Evolutionary conservation across 2,888 invertebrate species (phyloP).

Genomic region (Nephrotoma flavescens): DNA sequence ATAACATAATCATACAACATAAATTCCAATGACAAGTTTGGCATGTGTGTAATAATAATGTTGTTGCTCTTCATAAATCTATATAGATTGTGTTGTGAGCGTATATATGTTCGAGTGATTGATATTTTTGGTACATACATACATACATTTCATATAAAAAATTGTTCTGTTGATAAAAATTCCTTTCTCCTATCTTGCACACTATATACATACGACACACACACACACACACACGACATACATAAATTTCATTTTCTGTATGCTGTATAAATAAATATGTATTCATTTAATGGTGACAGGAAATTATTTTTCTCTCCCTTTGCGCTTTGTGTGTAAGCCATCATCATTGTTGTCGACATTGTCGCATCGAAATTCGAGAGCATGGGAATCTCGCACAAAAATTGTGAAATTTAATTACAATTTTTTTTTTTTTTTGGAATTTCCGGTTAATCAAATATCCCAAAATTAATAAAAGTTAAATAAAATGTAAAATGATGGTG

Average conservation of each 20-base stretch:
- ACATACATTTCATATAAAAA: neutral
- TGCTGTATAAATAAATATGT: neutral
- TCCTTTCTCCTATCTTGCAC: neutral
- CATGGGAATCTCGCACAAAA: neutral
- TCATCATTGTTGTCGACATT: neutral
- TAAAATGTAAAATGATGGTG: neutral
- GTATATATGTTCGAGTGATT: neutral
- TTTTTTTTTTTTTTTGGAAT: neutral
- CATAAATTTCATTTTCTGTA: neutral
- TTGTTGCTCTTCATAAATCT: neutral
- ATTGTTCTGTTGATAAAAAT: neutral
- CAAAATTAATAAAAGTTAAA: neutral
- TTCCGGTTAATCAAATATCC: neutral
- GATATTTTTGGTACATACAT: neutral
- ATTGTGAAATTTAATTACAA: neutral
- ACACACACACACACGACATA: neutral
- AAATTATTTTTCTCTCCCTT: neutral
- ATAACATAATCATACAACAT: neutral
- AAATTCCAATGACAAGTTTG: neutral
- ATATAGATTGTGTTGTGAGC: neutral
- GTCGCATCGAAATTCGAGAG: neutral
- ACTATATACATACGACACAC: neutral
- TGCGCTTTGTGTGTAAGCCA: neutral
- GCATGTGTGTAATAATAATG: neutral
- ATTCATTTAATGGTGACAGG: neutral